Percentiles rank a stretch among this genome's conserved stretches.
These are phyloP conservation scores for Ochlodes sylvanus DNA, from an alignment of 2,888 invertebrate genomes.

Conservation along the genomic window DNA sequence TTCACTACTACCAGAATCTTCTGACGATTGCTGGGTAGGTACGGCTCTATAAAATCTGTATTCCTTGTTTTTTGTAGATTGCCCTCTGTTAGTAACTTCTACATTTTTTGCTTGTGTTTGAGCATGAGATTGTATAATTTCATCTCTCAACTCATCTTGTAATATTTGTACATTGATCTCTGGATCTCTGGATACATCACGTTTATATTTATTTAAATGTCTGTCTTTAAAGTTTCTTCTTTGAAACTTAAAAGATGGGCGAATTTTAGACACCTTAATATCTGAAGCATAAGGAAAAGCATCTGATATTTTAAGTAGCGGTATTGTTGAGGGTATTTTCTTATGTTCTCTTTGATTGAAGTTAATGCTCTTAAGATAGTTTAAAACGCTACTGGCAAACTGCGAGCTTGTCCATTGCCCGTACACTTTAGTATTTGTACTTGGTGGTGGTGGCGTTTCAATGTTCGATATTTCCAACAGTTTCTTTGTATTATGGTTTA, in stretches of 20 bases:
- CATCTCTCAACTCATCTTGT: constrained; percentile 60
- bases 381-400: constrained; percentile 70
- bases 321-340: constrained; percentile 64
- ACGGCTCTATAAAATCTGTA: constrained; percentile 59
- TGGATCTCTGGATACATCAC: constrained; percentile 48
- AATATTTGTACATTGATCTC: constrained; percentile 71
- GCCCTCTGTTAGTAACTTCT: constrained; percentile 64
- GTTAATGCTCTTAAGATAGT: constrained; percentile 71
- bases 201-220: constrained; percentile 54
- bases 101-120: constrained; percentile 59
- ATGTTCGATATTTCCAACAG: constrained; percentile 51
- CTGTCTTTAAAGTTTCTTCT: constrained; percentile 58
- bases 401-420: constrained; percentile 74
- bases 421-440: constrained; percentile 60
- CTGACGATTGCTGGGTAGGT: constrained; percentile 45
- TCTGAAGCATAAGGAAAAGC: constrained; percentile 68
- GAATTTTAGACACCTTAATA: constrained; percentile 59
- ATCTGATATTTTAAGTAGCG: constrained; percentile 64
- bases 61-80: constrained; percentile 48
- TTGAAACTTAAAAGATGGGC: constrained; percentile 59
- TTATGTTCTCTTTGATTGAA: constrained; percentile 56
- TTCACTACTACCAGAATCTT: constrained; percentile 47
- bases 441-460: constrained; percentile 63
- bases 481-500: constrained; percentile 23
- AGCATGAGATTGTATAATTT: constrained; percentile 63